A percentile compares a stretch with the other conserved stretches of the same genome.
These are phyloP conservation scores for Metopia argyrocephala DNA, from an alignment of 2,888 invertebrate species.

Conservation along the genomic window DNA sequence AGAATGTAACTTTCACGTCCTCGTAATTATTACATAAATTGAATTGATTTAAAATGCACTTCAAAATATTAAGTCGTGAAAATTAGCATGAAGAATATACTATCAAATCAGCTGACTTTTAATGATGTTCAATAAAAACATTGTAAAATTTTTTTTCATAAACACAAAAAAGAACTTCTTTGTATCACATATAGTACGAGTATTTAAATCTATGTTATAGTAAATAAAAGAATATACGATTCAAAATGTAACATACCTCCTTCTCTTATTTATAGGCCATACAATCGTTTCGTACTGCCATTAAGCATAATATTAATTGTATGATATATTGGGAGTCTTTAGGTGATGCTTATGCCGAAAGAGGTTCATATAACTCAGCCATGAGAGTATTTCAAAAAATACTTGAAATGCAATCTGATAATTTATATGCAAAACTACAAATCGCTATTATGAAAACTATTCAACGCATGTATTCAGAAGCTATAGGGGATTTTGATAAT, in stretches of 20 bases:
- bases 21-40: too few species aligned
- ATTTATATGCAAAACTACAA: constrained; percentile 86
- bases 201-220: too few species aligned
- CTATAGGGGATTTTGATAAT: constrained; percentile 84
- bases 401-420: constrained; percentile 82
- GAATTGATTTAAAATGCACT: too few species aligned
- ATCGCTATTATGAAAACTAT: constrained; percentile 85
- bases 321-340: constrained; percentile 91
- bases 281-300: constrained; percentile 85
- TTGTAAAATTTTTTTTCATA: too few species aligned
- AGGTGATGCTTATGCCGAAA: constrained; percentile 92
- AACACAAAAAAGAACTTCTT: too few species aligned
- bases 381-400: constrained; percentile 91
- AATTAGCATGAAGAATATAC: too few species aligned
- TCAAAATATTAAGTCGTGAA: too few species aligned
- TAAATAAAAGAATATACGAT: too few species aligned
- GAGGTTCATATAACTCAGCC: constrained; percentile 94
- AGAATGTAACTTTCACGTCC: too few species aligned
- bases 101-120: too few species aligned
- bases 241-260: too few species aligned
- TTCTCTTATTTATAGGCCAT: constrained; percentile 80
- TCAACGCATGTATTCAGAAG: constrained; percentile 82
- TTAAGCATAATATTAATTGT: constrained; percentile 84
- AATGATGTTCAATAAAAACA: too few species aligned
- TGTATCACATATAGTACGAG: not conserved